Base-by-base conservation (phyloP, 2,797 vertebrate genomes). In the Danio jaintianensis region DNA sequence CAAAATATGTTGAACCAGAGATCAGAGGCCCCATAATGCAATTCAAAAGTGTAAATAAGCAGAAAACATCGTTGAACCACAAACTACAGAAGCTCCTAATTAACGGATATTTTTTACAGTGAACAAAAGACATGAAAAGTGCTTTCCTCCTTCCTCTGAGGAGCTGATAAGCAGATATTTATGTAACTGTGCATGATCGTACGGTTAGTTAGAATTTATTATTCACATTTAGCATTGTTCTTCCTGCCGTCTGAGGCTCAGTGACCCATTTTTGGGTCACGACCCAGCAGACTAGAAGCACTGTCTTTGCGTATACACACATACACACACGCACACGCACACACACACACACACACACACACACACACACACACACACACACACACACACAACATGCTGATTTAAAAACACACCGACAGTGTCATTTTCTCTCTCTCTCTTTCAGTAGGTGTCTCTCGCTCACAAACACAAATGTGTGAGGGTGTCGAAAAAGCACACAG, bases 401-500 rank as follows among this genome's bases (percentile, higher is more conserved):
- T 64, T 73, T 80, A 56, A 80, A 79, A 71, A 55, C 78, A 66
- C 48, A 11, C 59, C 64, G 78, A 66, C 61, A 66, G 59, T 53
- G 59, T 66, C 78, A 56, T 56, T 66, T 42, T 58, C 63, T 10
- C 58, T 52, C n/a, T 59, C 12, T 70, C 15, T 47, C 36, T 13
- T 29, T 45, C 8, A 42, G 55, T 62, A 48, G 38, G n/a, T 64
- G 47, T 45, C 84, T 47, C 67, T 16, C 67, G 12, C 42, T 69
- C 81, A 81, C 56, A 45, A 67, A 81, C 56, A 62, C 79, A 53
- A 42, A 79, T 48, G 75, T 83, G 86, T 89, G 85, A 84, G 85
- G 89, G 84, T 84, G 82, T 53, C 75, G 78, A 72, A 78, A 82
- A 89, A 88, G 89, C 89, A 89, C 75, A 68, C 68, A 80, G 69